Conservation (phyloP, 2,113 vertebrate genomes). For the Notiomystis cincta region DNA sequence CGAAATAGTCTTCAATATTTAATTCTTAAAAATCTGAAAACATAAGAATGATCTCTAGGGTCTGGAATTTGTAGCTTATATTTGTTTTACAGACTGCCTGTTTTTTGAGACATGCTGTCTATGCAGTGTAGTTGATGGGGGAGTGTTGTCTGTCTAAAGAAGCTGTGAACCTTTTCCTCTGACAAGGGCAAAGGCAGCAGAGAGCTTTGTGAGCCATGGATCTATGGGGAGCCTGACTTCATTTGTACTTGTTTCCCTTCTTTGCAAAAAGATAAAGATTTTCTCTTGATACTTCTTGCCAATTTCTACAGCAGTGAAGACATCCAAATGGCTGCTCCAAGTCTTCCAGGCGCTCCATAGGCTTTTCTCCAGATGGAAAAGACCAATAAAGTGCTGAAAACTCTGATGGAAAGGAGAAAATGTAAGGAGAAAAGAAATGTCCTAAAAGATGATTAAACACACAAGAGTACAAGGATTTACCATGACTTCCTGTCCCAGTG, state of each 20-base stretch:
- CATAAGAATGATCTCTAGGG: not conserved
- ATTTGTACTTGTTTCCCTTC: not conserved
- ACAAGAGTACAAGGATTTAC: not conserved
- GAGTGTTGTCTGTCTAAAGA: not conserved
- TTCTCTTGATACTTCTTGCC: not conserved
- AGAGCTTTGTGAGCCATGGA: not conserved
- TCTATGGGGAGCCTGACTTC: not conserved
- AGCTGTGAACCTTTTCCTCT: not conserved
- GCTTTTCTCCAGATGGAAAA: not conserved
- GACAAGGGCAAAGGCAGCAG: not conserved
- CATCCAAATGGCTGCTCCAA: not conserved
- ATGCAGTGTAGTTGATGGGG: not conserved
- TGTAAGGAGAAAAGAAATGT: not conserved
- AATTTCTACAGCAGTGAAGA: not conserved
- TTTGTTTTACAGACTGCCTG: not conserved
- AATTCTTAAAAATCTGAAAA: not conserved
- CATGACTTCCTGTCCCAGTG: not conserved
- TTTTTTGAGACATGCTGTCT: not conserved
- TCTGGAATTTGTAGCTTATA: not conserved
- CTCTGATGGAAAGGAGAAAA: not conserved
- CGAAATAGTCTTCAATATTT: not conserved
- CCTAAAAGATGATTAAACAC: not conserved
- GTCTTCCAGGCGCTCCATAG: not conserved
- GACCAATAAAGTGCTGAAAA: not conserved
- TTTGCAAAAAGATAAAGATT: not conserved